Percentiles rank a stretch among this genome's conserved stretches.
Conservation (phyloP, 1,140 invertebrate genomes). For the Drosophila arawakana region DNA sequence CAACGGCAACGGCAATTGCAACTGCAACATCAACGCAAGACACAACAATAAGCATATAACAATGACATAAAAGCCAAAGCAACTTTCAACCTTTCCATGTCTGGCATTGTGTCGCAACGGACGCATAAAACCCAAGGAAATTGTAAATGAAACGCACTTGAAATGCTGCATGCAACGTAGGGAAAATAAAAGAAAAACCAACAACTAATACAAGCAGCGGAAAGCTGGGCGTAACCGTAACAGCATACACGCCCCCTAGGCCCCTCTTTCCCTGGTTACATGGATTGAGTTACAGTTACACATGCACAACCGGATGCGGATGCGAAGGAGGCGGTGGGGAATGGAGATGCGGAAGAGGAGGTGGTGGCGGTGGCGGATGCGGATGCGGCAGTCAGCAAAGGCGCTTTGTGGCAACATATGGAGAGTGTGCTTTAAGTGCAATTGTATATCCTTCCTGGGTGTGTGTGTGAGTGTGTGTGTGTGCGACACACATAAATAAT, state of each 20-base stretch:
- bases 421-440: constrained; percentile 75
- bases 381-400: constrained; percentile 51
- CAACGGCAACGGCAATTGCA: constrained; percentile 26
- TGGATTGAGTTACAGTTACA: constrained; percentile 57
- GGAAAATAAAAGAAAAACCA: background rate
- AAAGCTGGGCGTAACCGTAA: constrained; percentile 43
- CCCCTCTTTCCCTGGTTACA: constrained; percentile 13
- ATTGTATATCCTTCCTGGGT: constrained; percentile 74
- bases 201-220: constrained; percentile 23
- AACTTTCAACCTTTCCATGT: constrained; percentile 47
- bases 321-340: constrained; percentile 8
- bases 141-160: constrained; percentile 81
- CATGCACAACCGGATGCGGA: constrained; percentile 54
- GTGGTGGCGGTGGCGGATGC: constrained; percentile 35
- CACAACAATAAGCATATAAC: constrained; percentile 75
- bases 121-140: constrained; percentile 73
- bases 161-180: constrained; percentile 57
- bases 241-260: background rate
- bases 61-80: constrained; percentile 70
- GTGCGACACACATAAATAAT: constrained; percentile 73
- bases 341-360: constrained; percentile 42
- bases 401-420: constrained; percentile 76
- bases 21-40: constrained; percentile 30
- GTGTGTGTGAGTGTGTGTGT: constrained; percentile 11
- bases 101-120: constrained; percentile 63